Evolutionary conservation across 2,888 invertebrate species (phyloP), one percentile per base, ranked within the genome.

Genomic region (Lithodes maja): DNA sequence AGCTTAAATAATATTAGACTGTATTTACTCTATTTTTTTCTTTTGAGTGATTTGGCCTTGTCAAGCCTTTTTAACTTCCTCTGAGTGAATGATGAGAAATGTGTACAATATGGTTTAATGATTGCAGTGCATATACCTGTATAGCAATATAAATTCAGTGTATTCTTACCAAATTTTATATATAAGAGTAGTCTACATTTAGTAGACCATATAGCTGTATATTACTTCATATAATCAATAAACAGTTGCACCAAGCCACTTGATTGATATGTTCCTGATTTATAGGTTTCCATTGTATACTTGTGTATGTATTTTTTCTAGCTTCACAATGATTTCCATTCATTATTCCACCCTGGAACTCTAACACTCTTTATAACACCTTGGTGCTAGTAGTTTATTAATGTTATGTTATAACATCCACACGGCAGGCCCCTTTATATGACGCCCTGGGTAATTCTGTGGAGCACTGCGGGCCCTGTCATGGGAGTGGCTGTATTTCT

Each of bases 201-300:
- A 85, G 50, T 82, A 81, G 54, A 81, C 53, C 79, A 75, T 85
- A 74, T 68, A 82, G 49, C 61, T 86, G 86, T 75, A 86, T 82
- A 80, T 71, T 82, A 86, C 81, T 86, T 86, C 81, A 81, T 82
- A 77, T 86, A 71, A 86, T 74, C 82, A 86, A 86, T 86, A 86
- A 86, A 86, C 55, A 69, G 71, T 71, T 71, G 71, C 71, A 71
- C 71, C 71, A n/a, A n/a, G 5, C 5, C 3, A 5, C 12, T 71
- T 71, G 5, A 5, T 71, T 71, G 1, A 71, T 71, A 61, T 61
- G 61, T 61, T 7, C 61, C 12, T 5, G 5, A 61, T 61, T 0
- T 12, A 61, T 5, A 61, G 61, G 5, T 5, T 61, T 61, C 61
- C 5, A 12, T 61, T 61, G 61, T 5, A 61, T 7, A 61, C 61